Percentiles rank a stretch among this genome's conserved stretches.
Evolutionary conservation across 2,797 vertebrate species (phyloP).

Genomic region (Thaleichthys pacificus): DNA sequence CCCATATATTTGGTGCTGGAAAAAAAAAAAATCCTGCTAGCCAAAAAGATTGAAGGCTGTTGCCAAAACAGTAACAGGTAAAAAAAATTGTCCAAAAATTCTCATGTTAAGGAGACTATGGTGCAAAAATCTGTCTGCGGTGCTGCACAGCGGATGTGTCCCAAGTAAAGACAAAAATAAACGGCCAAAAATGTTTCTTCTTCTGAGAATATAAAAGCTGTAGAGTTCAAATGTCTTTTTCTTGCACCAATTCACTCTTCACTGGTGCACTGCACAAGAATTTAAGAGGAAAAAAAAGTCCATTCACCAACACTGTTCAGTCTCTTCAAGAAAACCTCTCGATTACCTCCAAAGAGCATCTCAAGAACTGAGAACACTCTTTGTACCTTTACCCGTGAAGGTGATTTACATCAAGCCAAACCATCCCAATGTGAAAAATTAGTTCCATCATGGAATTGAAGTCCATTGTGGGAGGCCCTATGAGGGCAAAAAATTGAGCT

Average conservation of each 20-base stretch:
- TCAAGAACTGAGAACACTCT: constrained; percentile 48
- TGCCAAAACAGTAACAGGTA: background rate
- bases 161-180: background rate
- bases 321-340: background rate
- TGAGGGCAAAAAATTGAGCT: background rate
- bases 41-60: background rate
- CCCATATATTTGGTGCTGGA: background rate
- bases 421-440: constrained; percentile 13
- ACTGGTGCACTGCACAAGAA: constrained; percentile 4
- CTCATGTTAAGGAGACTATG: background rate
- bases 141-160: no score
- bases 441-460: constrained; percentile 4
- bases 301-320: background rate
- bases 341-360: constrained; percentile 73
- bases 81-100: background rate
- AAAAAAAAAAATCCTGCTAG: background rate
- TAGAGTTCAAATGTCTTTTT: background rate
- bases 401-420: background rate
- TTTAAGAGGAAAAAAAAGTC: constrained; percentile 5
- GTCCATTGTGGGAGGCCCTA: background rate
- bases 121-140: background rate
- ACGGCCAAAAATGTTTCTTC: background rate
- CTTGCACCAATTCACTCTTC: background rate
- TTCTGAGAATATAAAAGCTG: constrained; percentile 1
- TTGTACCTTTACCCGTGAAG: constrained; percentile 65